A percentile compares a stretch with the other conserved stretches of the same genome.
Conservation (phyloP, 2,113 vertebrate species). For the Mormyrus iriodes region DNA sequence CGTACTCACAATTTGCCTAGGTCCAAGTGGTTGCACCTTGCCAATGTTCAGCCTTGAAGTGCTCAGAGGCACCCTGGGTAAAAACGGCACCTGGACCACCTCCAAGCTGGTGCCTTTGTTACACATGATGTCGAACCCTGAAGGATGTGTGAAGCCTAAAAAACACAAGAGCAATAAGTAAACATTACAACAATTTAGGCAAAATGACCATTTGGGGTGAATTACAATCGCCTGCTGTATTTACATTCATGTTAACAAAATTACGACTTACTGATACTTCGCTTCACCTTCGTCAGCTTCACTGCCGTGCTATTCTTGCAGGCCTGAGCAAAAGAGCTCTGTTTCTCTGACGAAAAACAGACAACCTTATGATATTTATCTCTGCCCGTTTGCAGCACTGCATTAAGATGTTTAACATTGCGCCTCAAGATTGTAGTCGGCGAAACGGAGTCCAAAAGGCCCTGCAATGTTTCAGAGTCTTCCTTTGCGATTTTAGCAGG, state of each 20-base stretch:
- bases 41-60: too few species aligned
- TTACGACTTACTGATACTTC: slow-evolving; percentile 4
- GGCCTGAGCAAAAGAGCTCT: not conserved
- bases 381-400: not conserved
- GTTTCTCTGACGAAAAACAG: not conserved
- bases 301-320: not conserved
- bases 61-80: too few species aligned
- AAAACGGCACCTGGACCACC: too few species aligned
- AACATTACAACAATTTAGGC: not conserved
- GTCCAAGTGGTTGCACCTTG: too few species aligned
- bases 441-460: not conserved
- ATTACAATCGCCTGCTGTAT: not conserved
- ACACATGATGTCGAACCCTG: too few species aligned
- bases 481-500: not conserved
- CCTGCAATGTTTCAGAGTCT: not conserved
- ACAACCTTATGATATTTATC: not conserved
- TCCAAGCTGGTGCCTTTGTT: too few species aligned
- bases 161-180: not conserved
- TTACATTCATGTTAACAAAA: not conserved
- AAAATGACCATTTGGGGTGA: not conserved
- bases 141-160: not conserved
- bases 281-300: not conserved
- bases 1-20: too few species aligned
- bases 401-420: not conserved
- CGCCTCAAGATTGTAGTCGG: not conserved